Conservation (phyloP, 2,888 invertebrate species). For the Thumatha senex region DNA sequence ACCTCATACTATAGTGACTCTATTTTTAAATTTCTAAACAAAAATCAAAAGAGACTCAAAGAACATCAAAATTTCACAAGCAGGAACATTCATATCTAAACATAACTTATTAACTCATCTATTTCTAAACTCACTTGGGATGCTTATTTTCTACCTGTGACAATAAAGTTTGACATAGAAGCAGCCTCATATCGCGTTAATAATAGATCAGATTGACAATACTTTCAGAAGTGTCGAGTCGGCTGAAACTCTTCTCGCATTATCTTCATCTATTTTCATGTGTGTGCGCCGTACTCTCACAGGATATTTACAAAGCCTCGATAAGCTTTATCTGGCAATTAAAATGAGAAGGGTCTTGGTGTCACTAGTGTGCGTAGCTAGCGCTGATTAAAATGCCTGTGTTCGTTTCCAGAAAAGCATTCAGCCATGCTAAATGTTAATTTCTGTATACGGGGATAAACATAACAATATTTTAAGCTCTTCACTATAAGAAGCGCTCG, state of each 20-base stretch:
- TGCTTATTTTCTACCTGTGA: conserved; percentile 43
- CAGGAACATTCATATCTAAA: no score
- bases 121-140: conserved; percentile 47
- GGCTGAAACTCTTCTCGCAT: conserved; percentile 40
- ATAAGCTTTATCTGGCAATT: conserved; percentile 50
- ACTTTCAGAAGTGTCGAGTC: conserved; percentile 50
- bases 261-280: conserved; percentile 26
- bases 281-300: conserved; percentile 39
- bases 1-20: no score
- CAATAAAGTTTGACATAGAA: conserved; percentile 50
- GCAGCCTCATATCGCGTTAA: conserved; percentile 53
- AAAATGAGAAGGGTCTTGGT: conserved; percentile 48
- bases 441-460: conserved; percentile 6
- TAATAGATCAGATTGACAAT: conserved; percentile 68
- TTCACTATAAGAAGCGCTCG: no score
- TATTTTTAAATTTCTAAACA: no score
- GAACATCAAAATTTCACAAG: conserved; percentile 56
- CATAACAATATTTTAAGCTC: not conserved
- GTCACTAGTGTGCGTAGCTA: conserved; percentile 26
- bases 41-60: conserved; percentile 12
- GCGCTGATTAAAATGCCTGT: conserved; percentile 41
- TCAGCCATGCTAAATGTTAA: conserved; percentile 14
- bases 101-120: conserved; percentile 68
- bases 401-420: conserved; percentile 15
- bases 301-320: conserved; percentile 48